phyloP scores from a whole-genome alignment of 2,888 invertebrate genomes.

The Trisateles emortualis region DNA sequence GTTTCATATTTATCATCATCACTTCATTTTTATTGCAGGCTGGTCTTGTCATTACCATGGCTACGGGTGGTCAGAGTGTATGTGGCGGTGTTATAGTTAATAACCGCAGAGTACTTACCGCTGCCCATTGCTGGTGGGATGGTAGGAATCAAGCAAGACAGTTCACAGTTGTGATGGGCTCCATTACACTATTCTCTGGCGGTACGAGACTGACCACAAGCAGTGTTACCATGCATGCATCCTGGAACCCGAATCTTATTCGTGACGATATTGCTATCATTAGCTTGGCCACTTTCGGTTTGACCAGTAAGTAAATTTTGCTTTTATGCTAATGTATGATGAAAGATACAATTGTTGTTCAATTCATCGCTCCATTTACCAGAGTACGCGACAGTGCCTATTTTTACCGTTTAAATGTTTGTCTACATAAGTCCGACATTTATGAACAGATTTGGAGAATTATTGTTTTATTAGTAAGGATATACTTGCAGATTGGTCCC shows the following conservation, averaged over 20 bases:
- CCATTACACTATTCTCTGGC: neutral
- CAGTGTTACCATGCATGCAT: neutral
- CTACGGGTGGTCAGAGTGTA: neutral
- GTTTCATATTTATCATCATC: no score
- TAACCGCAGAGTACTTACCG: neutral
- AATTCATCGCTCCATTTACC: no score
- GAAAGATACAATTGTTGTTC: no score
- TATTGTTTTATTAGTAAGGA: no score
- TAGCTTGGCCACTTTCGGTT: neutral
- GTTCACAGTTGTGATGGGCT: neutral
- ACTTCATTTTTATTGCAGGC: neutral
- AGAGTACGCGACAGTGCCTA: no score
- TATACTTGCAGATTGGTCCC: no score
- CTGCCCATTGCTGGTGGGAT: neutral
- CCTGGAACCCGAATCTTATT: neutral
- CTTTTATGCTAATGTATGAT: no score
- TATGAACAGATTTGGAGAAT: no score
- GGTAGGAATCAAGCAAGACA: neutral
- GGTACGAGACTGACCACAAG: neutral
- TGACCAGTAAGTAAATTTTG: no score
- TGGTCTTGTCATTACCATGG: neutral
- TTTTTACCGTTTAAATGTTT: no score
- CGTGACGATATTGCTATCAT: neutral
- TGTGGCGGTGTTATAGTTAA: neutral
- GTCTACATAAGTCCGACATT: no score